A percentile compares a stretch with the other conserved stretches of the same genome.
phyloP scores from a whole-genome alignment of 2,113 vertebrate genomes.

The Pluvialis apricaria region DNA sequence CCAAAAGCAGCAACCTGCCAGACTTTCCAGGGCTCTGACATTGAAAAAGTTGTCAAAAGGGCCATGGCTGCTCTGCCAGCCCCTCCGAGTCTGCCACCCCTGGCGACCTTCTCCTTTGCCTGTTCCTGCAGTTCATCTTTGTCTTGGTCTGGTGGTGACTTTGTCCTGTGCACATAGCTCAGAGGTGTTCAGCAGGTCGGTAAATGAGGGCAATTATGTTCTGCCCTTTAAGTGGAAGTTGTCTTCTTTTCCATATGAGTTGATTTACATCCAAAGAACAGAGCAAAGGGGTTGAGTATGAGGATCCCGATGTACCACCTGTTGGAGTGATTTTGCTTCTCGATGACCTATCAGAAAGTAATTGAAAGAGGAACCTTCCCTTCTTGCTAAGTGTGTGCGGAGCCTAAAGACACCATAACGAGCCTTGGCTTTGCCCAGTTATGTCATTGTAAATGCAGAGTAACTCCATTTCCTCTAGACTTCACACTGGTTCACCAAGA shows the following conservation, averaged over 20 bases:
- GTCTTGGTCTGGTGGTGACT: not conserved
- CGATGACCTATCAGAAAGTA: not conserved
- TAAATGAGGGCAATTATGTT: not conserved
- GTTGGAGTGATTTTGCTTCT: not conserved
- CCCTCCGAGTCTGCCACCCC: not conserved
- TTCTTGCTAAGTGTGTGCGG: not conserved
- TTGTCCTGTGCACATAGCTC: not conserved
- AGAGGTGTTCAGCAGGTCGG: not conserved
- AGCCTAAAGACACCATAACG: not conserved
- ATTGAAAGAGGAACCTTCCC: not conserved
- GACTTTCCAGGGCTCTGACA: not conserved
- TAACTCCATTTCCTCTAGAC: not conserved
- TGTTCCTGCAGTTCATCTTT: not conserved
- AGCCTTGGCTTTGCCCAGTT: not conserved
- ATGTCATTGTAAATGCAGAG: not conserved
- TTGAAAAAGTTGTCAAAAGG: not conserved
- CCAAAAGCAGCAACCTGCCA: not conserved
- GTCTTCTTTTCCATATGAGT: not conserved
- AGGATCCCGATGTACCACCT: fast-evolving
- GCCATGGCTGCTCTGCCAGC: not conserved
- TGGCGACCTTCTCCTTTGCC: not conserved
- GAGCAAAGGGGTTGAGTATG: not conserved
- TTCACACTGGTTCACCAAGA: not conserved
- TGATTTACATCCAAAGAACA: not conserved
- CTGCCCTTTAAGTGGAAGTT: not conserved